Percentiles rank a stretch among this genome's conserved stretches.
Evolutionary conservation across 2,888 invertebrate species (phyloP).

Genomic region (Cephus nigrinus): DNA sequence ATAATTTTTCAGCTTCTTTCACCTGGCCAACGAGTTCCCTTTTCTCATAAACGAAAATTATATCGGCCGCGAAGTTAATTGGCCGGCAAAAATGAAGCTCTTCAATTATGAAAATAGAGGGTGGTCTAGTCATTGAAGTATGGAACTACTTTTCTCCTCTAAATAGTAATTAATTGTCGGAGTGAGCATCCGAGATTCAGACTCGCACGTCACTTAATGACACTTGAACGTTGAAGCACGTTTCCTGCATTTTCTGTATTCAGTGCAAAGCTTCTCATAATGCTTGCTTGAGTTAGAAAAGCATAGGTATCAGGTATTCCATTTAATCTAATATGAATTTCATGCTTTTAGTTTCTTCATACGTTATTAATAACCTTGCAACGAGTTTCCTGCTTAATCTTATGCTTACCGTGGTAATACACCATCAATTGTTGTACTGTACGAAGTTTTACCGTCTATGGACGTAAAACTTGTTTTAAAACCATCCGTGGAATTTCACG

Average conservation of each 20-base stretch:
- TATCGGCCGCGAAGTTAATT: background rate
- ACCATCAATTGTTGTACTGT: background rate
- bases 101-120: background rate
- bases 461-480: background rate
- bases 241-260: background rate
- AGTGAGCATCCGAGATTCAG: background rate
- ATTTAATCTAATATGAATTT: conserved; percentile 43
- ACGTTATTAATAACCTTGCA: conserved; percentile 42
- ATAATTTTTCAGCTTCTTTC: background rate
- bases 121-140: background rate
- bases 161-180: background rate
- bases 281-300: background rate
- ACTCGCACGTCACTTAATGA: background rate
- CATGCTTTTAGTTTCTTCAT: conserved; percentile 40
- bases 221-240: background rate
- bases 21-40: background rate
- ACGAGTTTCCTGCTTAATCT: background rate
- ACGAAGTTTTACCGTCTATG: background rate
- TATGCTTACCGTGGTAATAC: background rate
- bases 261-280: background rate
- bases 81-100: background rate
- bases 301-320: conserved; percentile 7
- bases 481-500: background rate
- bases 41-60: background rate
- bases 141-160: background rate